Evolutionary conservation across 2,888 invertebrate genomes (phyloP), one percentile per base, ranked within the genome.

Genomic region (Mycogona germanica): DNA sequence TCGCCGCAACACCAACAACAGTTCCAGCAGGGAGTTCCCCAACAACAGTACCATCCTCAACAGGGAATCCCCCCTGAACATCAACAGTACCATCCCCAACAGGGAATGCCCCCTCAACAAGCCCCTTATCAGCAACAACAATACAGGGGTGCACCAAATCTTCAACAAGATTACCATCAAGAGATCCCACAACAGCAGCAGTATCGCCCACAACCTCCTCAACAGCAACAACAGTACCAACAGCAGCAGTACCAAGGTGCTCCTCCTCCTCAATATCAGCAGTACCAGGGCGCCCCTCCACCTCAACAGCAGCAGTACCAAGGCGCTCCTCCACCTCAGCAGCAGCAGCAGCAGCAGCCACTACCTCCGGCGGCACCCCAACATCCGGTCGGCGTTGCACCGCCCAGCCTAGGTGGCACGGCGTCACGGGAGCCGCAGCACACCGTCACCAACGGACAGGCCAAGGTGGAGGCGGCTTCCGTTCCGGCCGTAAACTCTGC

Each of bases 1-100:
- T 51, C 57, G 42, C 63, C 64, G 42, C 69, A 64, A 40, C 63
- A 60, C 50, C 61, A 58, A n/a, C 60, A 59, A 6, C 61, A 59
- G 23, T 46, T 25, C 19, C 47, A 54, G 14, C 29, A 30, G n/a
- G 28, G 29, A 28, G 26, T 46, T 14, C 46, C 46, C 9, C 46
- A 46, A 9, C 17, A 46, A n/a, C 46, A 46, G 17, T 25, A 28
- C 19, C 14, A 17, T 14, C 46, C 42, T 9, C 57, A 55, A 26
- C 62, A 56, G 40, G 54, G 28, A 40, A 14, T n/a, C 46, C 55
- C 51, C 25, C 35, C 25, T 41, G 52, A 51, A 9, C 57, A 55
- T 41, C 58, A 56, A 32, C 38, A 30, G 3, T 2, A 38, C 4
- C 14, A 19, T 28, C 42, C 12, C 32, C 55, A 53, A 29, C 58